Evolutionary conservation across 2,888 invertebrate species (phyloP), one percentile per base, ranked within the genome.

Genomic region (Spodoptera picta): DNA sequence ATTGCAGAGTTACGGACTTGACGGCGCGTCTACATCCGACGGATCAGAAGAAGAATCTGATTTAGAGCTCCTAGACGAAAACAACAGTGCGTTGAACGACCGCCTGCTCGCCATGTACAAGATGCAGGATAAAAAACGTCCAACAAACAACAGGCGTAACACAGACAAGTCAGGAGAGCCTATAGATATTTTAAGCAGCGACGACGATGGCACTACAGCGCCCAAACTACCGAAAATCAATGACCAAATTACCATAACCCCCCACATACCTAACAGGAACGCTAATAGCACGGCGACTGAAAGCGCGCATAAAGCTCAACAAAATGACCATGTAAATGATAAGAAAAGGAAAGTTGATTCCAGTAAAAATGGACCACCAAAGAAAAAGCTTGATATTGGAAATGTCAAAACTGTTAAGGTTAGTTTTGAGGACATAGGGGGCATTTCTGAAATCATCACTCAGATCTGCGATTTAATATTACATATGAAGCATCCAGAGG

Each of bases 401-500:
- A 86, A 91, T 54, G 80, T 89, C 60, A 94, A 92, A 77, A 84
- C 81, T 77, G 89, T 91, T 14, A 94, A 91, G 80, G 92, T 95
- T 50, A 96, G 95, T 76, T 97, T 98, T 85, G 95, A 96, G 53
- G 97, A 98, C 87, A 95, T 98, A 81, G 98, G 98, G 48, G 98
- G 98, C 10, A 96, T 97, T 90, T 96, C 97, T 45, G 96, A 96
- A 79, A 96, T 97, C 19, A 93, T 98, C 19, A 95, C 95, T 66
- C 95, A 95, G 78, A 95, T 98, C 2, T 97, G 97, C 85, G 96
- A 97, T 84, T 92, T 98, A 60, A 92, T 98, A 55, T 95, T 98
- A 77, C 98, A 99, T 86, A 96, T 99, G 89, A 97, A 97, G 82
- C 98, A 98, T 83, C 98, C 99, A 2, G 98, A 98, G 88, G 96